Evolutionary conservation across 2,113 vertebrate species (phyloP).

Genomic region (Bucco capensis): DNA sequence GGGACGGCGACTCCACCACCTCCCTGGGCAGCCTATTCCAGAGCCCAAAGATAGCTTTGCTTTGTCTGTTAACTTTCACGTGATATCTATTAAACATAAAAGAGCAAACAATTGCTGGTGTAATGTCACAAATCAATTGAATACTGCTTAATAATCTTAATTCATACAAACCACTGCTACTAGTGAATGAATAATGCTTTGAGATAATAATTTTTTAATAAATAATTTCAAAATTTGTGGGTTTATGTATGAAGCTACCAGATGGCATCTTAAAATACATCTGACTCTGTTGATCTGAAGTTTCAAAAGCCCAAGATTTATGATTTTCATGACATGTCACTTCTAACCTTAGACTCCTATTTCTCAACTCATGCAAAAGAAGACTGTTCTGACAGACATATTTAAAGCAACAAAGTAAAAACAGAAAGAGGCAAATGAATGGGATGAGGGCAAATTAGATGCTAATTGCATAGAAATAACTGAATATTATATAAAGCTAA

Average conservation of each 20-base stretch:
- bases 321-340: background rate
- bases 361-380: slow-evolving; percentile 10
- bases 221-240: background rate
- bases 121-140: background rate
- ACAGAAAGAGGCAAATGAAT: background rate
- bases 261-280: slow-evolving; percentile 46
- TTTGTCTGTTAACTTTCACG: background rate
- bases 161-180: background rate
- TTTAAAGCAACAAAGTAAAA: slow-evolving; percentile 8
- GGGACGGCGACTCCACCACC: too few relatives aligned
- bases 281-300: background rate
- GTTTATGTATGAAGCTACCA: slow-evolving; percentile 23
- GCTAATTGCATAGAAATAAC: background rate
- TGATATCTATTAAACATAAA: background rate
- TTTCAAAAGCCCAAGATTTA: background rate
- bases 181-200: background rate
- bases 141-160: background rate
- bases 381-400: background rate
- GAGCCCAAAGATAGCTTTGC: background rate
- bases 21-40: too few relatives aligned
- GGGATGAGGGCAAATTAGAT: background rate
- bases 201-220: background rate
- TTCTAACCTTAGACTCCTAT: slow-evolving; percentile 17
- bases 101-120: background rate
- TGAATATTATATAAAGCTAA: background rate